A percentile compares a stretch with the other conserved stretches of the same genome.
Evolutionary conservation across 2,113 vertebrate genomes (phyloP).

Genomic region (Anseranas semipalmata): DNA sequence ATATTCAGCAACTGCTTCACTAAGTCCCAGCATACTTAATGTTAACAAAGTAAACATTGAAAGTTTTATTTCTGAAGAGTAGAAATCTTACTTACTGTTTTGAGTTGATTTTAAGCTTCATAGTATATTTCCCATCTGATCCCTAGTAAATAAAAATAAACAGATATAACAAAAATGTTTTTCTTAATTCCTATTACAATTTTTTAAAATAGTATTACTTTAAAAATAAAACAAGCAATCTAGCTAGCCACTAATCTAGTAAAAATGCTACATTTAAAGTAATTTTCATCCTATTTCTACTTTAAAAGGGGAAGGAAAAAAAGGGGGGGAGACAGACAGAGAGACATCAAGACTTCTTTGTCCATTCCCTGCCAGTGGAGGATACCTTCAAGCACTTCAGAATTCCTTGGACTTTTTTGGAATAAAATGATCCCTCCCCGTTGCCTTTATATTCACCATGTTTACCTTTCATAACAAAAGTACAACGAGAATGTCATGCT

Average conservation of each 20-base stretch:
- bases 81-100: background rate
- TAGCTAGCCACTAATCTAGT: background rate
- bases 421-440: background rate
- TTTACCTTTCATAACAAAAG: background rate
- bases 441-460: background rate
- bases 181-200: no score
- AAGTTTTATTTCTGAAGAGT: background rate
- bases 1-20: background rate
- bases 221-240: background rate
- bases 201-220: background rate
- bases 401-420: background rate
- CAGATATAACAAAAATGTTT: no score
- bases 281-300: background rate
- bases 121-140: background rate
- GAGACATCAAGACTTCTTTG: background rate
- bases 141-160: background rate
- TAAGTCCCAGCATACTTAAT: background rate
- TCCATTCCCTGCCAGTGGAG: background rate
- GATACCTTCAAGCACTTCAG: background rate
- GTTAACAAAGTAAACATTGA: background rate
- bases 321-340: background rate
- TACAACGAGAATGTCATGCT: background rate
- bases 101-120: background rate
- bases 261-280: background rate
- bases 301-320: background rate